phyloP scores from a whole-genome alignment of 2,113 vertebrate species.

The Brienomyrus brachyistius region DNA sequence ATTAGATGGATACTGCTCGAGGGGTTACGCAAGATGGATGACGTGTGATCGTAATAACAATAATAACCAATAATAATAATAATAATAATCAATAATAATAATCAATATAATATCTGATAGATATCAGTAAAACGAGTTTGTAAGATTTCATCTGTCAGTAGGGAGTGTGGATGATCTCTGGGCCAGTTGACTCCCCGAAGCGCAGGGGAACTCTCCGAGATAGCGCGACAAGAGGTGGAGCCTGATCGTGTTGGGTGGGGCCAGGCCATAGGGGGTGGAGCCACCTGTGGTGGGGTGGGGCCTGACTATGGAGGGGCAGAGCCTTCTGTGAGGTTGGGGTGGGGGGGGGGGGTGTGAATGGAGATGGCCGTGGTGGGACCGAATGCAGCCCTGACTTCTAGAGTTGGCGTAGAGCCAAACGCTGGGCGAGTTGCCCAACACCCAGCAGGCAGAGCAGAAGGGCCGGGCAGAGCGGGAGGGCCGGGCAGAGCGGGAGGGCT shows the following conservation, averaged over 20 bases:
- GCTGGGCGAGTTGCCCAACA: background rate
- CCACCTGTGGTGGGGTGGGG: background rate
- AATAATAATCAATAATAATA: background rate
- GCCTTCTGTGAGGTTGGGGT: background rate
- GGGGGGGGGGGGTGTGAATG: background rate
- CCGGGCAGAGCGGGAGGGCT: background rate
- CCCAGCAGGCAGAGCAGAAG: background rate
- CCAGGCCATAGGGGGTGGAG: background rate
- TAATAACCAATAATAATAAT: background rate
- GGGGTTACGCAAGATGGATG: background rate
- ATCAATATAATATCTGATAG: background rate
- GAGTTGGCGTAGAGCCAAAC: background rate
- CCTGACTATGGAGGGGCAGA: background rate
- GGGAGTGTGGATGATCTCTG: background rate
- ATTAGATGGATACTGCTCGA: background rate
- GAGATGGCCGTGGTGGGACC: background rate
- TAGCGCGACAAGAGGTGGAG: background rate
- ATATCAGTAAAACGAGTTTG: background rate
- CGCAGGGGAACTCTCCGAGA: background rate
- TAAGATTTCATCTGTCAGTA: background rate
- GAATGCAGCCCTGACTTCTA: background rate
- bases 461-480: background rate
- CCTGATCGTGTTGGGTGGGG: background rate
- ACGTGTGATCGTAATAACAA: background rate
- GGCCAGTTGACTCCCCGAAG: background rate